These are phyloP conservation scores for Cherax destructor DNA, from an alignment of 1,140 invertebrate species.

Conservation along the genomic window DNA sequence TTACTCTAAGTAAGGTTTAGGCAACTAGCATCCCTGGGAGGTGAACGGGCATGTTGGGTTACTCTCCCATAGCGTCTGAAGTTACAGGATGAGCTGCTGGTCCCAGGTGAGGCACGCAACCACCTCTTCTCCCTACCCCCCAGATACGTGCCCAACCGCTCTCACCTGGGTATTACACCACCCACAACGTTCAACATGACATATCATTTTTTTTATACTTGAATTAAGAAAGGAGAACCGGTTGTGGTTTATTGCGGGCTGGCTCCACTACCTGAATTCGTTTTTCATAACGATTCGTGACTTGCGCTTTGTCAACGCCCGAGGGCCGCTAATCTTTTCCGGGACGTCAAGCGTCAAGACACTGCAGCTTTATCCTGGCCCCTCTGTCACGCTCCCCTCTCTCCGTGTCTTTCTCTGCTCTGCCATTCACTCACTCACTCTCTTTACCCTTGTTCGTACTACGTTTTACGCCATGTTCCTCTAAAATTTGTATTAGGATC, in stretches of 20 bases:
- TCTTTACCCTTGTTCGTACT: neutral
- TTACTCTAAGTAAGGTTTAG: conserved; percentile 15
- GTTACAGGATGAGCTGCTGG: neutral
- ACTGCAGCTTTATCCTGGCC: neutral
- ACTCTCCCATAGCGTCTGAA: conserved; percentile 1
- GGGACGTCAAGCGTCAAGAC: conserved; percentile 16
- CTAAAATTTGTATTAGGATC: neutral
- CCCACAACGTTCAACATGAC: conserved; percentile 12
- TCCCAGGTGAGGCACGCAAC: conserved; percentile 24
- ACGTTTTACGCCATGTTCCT: no score
- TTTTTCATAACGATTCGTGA: conserved; percentile 10
- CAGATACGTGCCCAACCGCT: neutral
- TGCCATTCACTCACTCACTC: neutral
- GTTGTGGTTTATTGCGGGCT: no score
- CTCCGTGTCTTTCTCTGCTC: neutral
- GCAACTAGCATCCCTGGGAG: neutral
- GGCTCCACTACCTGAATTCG: neutral
- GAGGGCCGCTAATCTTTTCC: conserved; percentile 32
- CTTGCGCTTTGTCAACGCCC: conserved; percentile 15
- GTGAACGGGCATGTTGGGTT: neutral
- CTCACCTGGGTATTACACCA: conserved; percentile 22
- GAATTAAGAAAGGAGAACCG: neutral
- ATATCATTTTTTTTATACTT: neutral
- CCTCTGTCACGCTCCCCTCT: conserved; percentile 9
- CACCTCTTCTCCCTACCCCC: neutral